phyloP scores from a whole-genome alignment of 2,113 vertebrate genomes.

The Garra rufa region DNA sequence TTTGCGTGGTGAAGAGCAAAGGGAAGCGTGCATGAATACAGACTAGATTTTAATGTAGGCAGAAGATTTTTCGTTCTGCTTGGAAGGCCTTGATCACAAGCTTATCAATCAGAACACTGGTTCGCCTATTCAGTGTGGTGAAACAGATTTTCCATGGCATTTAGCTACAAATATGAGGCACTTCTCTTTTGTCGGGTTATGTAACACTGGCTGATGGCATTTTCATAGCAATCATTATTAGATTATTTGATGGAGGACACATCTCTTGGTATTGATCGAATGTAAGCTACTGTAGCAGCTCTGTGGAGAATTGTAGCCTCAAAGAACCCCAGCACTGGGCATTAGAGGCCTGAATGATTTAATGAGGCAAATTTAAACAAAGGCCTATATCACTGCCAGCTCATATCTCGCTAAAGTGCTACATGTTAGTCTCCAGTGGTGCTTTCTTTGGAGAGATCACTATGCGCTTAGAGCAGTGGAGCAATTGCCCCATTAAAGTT shows the following conservation, averaged over 20 bases:
- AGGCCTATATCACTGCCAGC: neutral
- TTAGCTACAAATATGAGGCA: constrained; percentile 16
- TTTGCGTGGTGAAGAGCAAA: constrained; percentile 7
- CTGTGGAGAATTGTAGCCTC: constrained; percentile 6
- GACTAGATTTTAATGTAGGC: constrained; percentile 29
- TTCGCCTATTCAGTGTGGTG: constrained; percentile 18
- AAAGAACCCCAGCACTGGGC: neutral
- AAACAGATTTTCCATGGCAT: constrained; percentile 10
- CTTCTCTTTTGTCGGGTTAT: constrained; percentile 14
- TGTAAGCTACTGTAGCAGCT: neutral
- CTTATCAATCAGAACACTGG: constrained; percentile 9
- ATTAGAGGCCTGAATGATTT: constrained; percentile 12
- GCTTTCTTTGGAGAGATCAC: neutral
- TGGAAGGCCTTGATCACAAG: constrained; percentile 20
- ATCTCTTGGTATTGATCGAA: constrained; percentile 14
- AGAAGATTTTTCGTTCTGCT: neutral
- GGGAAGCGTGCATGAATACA: constrained; percentile 5
- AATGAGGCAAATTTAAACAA: constrained; percentile 34
- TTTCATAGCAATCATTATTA: constrained; percentile 14
- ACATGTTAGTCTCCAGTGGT: neutral
- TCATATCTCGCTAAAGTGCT: constrained; percentile 11
- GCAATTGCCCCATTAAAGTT: neutral
- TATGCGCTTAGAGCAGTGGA: neutral
- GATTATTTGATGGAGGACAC: constrained; percentile 29
- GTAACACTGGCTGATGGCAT: constrained; percentile 27